These are phyloP conservation scores for Mycalesis mineus DNA, from an alignment of 2,888 invertebrate species.

Conservation along the genomic window DNA sequence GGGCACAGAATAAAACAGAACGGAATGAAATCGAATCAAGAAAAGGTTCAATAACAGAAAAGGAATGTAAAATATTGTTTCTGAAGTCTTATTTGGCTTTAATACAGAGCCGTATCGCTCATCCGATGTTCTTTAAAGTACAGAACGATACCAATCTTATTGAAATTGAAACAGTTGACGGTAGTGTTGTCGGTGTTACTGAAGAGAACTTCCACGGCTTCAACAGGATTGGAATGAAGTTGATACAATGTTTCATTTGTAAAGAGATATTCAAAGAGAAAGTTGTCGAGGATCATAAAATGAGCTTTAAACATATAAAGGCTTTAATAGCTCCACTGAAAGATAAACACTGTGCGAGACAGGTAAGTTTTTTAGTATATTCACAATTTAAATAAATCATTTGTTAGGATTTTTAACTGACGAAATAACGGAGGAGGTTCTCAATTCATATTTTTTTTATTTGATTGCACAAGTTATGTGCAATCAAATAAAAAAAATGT, in stretches of 20 bases:
- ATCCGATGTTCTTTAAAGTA: conserved; percentile 8
- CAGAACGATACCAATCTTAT: not conserved
- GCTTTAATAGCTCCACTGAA: conserved; percentile 27
- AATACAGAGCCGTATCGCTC: conserved; percentile 9
- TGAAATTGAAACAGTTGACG: conserved; percentile 29
- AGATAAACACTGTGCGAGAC: conserved; percentile 33
- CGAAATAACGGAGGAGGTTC: no score
- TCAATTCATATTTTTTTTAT: no score
- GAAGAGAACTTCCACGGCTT: conserved; percentile 33
- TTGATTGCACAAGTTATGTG: no score
- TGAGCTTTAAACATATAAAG: conserved; percentile 27
- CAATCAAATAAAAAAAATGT: no score
- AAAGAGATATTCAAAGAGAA: conserved; percentile 11
- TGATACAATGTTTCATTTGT: conserved; percentile 16
- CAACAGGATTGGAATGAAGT: conserved; percentile 4
- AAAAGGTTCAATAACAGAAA: not conserved
- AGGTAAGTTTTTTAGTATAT: conserved; percentile 22
- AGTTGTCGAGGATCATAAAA: conserved; percentile 16
- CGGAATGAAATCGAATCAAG: not conserved
- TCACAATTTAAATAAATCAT: no score
- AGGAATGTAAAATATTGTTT: not conserved
- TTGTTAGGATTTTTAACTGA: no score
- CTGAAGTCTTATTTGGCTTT: conserved; percentile 11
- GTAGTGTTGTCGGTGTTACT: conserved; percentile 25
- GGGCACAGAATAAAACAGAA: not conserved